phyloP scores from a whole-genome alignment of 2,113 vertebrate genomes.

The Melanerpes formicivorus region DNA sequence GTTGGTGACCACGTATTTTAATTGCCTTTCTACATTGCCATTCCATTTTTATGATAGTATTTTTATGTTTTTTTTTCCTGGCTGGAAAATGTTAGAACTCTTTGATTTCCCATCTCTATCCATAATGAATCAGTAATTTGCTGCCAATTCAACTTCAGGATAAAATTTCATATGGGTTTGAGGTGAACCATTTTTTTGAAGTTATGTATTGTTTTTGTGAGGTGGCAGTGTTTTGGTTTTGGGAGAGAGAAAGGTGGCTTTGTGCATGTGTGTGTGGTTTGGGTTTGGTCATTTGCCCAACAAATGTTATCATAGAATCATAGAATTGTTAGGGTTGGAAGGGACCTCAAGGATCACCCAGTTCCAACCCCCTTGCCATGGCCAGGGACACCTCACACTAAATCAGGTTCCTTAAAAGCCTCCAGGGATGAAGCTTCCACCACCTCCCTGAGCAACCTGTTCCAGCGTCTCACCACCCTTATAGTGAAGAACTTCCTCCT shows the following conservation, averaged over 20 bases:
- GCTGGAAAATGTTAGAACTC: not conserved
- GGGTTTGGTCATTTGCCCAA: not conserved
- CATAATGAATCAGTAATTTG: not conserved
- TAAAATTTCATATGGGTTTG: not conserved
- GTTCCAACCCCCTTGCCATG: no score
- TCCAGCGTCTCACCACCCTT: no score
- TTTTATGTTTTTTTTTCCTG: not conserved
- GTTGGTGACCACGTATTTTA: not conserved
- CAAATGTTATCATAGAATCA: not conserved
- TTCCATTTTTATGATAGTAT: not conserved
- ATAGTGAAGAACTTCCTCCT: no score
- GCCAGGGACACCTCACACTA: no score
- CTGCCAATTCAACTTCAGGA: not conserved
- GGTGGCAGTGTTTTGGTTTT: not conserved
- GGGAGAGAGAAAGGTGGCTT: rapidly evolving
- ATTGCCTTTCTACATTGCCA: not conserved
- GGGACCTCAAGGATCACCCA: no score
- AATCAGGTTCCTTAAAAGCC: no score
- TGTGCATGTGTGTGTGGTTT: not conserved
- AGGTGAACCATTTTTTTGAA: not conserved
- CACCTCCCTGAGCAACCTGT: no score
- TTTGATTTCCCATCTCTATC: not conserved
- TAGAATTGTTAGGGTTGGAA: no score
- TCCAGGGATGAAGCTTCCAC: no score
- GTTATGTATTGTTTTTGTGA: no score